Evolutionary conservation across 2,113 vertebrate species (phyloP).

Genomic region (Erpornis zantholeuca): DNA sequence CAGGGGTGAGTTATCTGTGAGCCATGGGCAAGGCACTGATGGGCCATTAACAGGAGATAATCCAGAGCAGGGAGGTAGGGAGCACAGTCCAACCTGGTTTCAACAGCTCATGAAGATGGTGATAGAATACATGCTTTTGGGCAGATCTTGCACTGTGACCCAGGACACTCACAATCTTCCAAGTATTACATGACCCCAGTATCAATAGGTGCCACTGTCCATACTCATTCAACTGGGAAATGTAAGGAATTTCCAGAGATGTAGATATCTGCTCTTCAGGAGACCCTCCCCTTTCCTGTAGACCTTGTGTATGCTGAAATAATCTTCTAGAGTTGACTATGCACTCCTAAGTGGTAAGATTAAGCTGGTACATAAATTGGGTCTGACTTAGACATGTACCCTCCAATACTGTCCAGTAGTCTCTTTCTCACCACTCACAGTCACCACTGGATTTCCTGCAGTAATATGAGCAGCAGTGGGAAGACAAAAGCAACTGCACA

Average conservation of each 20-base stretch:
- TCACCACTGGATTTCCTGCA: not conserved
- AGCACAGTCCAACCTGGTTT: no score
- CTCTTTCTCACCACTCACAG: not conserved
- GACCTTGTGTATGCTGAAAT: not conserved
- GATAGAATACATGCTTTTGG: no score
- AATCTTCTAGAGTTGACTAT: not conserved
- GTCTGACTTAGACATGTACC: not conserved
- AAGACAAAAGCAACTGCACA: not conserved
- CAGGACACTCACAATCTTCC: not conserved
- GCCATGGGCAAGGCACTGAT: no score
- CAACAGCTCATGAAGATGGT: no score
- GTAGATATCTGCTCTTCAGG: not conserved
- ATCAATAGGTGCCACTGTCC: not conserved
- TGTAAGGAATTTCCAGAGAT: not conserved
- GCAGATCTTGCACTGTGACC: no score
- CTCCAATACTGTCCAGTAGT: not conserved
- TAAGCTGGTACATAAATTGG: not conserved
- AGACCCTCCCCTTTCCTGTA: not conserved
- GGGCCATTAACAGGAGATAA: no score
- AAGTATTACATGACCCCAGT: not conserved
- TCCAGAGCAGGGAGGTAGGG: no score
- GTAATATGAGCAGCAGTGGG: not conserved
- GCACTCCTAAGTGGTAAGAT: not conserved
- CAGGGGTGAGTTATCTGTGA: no score
- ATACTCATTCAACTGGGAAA: not conserved